Evolutionary conservation across 1,140 invertebrate species (phyloP), one percentile per base, ranked within the genome.

Genomic region (Halesus radiatus): DNA sequence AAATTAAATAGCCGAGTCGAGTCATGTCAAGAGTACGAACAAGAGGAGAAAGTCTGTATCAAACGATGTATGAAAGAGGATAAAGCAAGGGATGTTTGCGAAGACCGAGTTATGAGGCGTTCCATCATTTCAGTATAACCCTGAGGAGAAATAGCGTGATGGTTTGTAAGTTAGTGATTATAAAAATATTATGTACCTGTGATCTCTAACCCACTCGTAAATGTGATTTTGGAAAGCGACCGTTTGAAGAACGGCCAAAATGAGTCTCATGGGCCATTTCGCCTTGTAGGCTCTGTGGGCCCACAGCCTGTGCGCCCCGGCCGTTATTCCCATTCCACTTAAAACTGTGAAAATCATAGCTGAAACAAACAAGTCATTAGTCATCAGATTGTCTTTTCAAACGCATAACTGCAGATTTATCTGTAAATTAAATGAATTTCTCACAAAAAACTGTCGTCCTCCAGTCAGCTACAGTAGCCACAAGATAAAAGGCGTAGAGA

Each of bases 271-370:
- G 0, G 94, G 94, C 76, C 92, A 86, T 85, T 91, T 94, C 3
- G 96, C 96, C 83, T 95, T 95, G 88, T 96, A 98, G 32, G 94
- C 91, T 83, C 92, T 91, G 85, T 98, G 96, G 13, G 95, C 90
- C 95, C 95, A 97, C 26, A 97, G 89, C 64, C 96, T 90, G 88
- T 97, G 96, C 18, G 94, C 93, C 45, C 96, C 96, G 7, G 94
- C 95, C 8, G 96, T 97, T 58, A 97, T 90, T 56, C 94, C 94
- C 16, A 93, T 81, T 5, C 91, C 93, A 22, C 86, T 85, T 16
- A 88, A 29, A 5, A 50, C 53, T 37, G 64, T 73, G 13, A 84
- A 62, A 0, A 84, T 22, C 10, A 81, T 32, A 26, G 66, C 85
- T 86, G 81, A 16, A 83, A 86, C 16, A 74, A 3, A 18, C n/a